These are phyloP conservation scores for Ernsta delagoae DNA, from an alignment of 2,888 invertebrate genomes.

Conservation along the genomic window DNA sequence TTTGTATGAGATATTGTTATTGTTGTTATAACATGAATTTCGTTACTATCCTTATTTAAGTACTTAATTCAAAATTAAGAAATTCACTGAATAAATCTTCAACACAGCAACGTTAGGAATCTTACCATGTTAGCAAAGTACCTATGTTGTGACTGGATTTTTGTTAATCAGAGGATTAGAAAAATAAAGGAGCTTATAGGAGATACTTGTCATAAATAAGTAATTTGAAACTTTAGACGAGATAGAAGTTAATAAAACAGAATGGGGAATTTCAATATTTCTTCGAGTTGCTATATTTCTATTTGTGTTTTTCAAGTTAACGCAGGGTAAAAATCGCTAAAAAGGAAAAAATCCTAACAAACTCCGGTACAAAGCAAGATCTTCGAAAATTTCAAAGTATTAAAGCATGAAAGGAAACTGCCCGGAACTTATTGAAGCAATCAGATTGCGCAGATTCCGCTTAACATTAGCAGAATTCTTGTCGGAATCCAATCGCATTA, in stretches of 20 bases:
- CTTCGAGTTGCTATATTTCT: background rate
- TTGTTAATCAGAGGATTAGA: too few species aligned
- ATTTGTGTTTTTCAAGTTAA: background rate
- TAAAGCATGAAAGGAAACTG: constrained; percentile 75
- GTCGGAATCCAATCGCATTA: constrained; percentile 77
- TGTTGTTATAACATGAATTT: background rate
- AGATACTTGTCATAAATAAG: too few species aligned
- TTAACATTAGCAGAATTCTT: constrained; percentile 79
- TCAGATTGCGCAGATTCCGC: constrained; percentile 79
- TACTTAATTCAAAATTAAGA: too few species aligned
- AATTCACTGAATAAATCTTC: too few species aligned
- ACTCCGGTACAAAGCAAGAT: constrained; percentile 35
- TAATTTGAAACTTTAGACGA: too few species aligned
- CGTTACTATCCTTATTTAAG: too few species aligned
- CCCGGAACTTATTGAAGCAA: constrained; percentile 80
- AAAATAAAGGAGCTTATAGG: too few species aligned
- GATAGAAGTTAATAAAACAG: too few species aligned
- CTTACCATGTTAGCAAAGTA: too few species aligned
- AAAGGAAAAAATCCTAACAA: constrained; percentile 33
- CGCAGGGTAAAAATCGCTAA: background rate
- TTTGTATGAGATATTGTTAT: background rate
- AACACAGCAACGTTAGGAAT: too few species aligned
- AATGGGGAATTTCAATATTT: background rate
- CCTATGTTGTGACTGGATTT: too few species aligned
- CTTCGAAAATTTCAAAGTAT: constrained; percentile 70